These are phyloP conservation scores for Pollenia amentaria DNA, from an alignment of 2,888 invertebrate genomes.

Conservation along the genomic window DNA sequence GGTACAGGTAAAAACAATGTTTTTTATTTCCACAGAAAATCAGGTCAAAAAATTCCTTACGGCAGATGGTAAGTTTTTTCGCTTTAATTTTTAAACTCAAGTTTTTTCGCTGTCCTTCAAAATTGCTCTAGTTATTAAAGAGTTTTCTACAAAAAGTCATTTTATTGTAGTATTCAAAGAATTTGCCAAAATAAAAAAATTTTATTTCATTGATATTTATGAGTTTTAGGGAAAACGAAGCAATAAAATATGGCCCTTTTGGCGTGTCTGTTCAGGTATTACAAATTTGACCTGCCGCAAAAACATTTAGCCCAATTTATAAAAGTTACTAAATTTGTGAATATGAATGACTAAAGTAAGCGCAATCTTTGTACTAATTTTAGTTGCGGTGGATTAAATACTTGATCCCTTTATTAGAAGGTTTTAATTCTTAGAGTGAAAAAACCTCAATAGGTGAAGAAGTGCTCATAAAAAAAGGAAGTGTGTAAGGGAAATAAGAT, in stretches of 20 bases:
- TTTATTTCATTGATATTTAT: constrained; percentile 52
- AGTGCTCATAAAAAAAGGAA: constrained; percentile 40
- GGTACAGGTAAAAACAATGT: too few relatives aligned
- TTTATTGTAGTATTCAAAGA: constrained; percentile 27
- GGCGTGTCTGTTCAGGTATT: neutral
- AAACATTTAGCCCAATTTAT: neutral
- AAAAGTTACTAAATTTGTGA: neutral
- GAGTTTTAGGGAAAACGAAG: neutral
- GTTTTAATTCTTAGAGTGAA: neutral
- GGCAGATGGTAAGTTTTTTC: constrained; percentile 44
- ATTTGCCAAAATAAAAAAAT: constrained; percentile 24
- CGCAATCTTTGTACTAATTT: constrained; percentile 11
- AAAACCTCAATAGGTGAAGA: neutral
- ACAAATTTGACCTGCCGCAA: neutral
- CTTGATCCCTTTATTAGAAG: constrained; percentile 75
- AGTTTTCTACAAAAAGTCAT: constrained; percentile 57
- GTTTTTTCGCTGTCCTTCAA: constrained; percentile 34
- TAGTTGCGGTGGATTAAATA: constrained; percentile 79
- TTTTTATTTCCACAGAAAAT: constrained; percentile 3
- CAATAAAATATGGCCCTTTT: neutral
- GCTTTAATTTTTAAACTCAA: neutral
- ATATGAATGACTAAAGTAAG: constrained; percentile 1
- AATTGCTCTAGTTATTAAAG: constrained; percentile 33
- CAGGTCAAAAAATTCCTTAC: neutral
- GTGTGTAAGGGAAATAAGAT: neutral